Percentiles rank a stretch among this genome's conserved stretches.
Conservation (phyloP, 1,140 invertebrate species). For the Melitaea cinxia region DNA sequence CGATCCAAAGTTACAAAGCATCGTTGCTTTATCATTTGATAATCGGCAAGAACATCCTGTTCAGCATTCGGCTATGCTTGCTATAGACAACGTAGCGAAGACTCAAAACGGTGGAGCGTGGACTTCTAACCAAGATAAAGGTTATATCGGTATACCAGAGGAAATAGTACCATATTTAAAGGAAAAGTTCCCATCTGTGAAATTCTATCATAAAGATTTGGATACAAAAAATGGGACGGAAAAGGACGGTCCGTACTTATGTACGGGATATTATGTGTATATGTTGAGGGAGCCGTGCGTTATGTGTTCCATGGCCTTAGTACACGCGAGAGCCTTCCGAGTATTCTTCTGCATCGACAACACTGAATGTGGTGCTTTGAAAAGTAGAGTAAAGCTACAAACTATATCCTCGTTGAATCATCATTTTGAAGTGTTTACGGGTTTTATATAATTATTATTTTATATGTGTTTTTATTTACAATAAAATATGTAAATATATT, state of each 20-base stretch:
- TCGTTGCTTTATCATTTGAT: slow-evolving; percentile 87
- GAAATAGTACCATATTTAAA: slow-evolving; percentile 53
- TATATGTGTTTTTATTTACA: neutral
- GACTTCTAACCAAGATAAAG: slow-evolving; percentile 47
- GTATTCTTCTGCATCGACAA: slow-evolving; percentile 89
- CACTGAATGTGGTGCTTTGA: slow-evolving; percentile 85
- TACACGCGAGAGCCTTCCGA: slow-evolving; percentile 92
- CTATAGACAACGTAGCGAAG: slow-evolving; percentile 91
- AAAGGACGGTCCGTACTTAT: slow-evolving; percentile 87
- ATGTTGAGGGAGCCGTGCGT: slow-evolving; percentile 93
- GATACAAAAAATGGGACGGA: slow-evolving; percentile 34
- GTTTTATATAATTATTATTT: slow-evolving; percentile 54
- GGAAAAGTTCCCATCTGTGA: slow-evolving; percentile 50
- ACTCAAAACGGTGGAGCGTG: slow-evolving; percentile 92
- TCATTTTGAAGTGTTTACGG: slow-evolving; percentile 90
- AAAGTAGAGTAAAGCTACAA: slow-evolving; percentile 88
- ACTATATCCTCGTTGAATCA: slow-evolving; percentile 92
- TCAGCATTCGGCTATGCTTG: slow-evolving; percentile 93
- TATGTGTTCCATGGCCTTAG: slow-evolving; percentile 96
- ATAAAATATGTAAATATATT: neutral
- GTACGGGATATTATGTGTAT: slow-evolving; percentile 94
- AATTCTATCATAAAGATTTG: slow-evolving; percentile 56
- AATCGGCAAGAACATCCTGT: slow-evolving; percentile 85
- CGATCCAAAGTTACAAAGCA: slow-evolving; percentile 83
- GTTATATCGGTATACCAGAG: slow-evolving; percentile 10